Percentiles rank a stretch among this genome's conserved stretches.
Conservation (phyloP, 2,797 vertebrate genomes). For the Labeo calbasu region DNA sequence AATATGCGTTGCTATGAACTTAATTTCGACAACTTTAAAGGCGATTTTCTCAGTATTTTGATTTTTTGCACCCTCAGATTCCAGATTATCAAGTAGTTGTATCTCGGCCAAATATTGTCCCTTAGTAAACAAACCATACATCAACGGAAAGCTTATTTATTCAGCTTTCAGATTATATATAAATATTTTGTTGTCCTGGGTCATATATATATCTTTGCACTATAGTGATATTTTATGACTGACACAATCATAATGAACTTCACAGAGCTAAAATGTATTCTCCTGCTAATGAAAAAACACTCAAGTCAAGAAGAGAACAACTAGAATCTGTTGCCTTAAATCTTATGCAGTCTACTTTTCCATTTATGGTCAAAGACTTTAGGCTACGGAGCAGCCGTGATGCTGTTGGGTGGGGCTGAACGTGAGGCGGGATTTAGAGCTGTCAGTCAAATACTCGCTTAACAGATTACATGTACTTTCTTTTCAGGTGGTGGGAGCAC, state of each 20-base stretch:
- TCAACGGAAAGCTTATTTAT: too few species aligned
- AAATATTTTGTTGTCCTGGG: too few species aligned
- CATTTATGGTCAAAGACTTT: conserved; percentile 36
- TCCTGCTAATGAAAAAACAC: conserved; percentile 4
- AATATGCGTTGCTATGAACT: too few species aligned
- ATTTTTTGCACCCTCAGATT: too few species aligned
- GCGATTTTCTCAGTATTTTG: too few species aligned
- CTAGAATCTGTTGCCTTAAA: neutral
- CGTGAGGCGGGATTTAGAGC: neutral
- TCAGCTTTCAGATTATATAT: too few species aligned
- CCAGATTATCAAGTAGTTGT: too few species aligned
- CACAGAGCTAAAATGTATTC: neutral
- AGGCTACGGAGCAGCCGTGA: neutral
- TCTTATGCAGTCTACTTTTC: neutral
- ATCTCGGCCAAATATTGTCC: too few species aligned
- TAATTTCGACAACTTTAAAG: too few species aligned
- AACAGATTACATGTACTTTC: neutral
- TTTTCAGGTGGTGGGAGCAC: neutral
- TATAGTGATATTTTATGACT: neutral
- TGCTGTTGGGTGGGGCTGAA: neutral
- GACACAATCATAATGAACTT: neutral
- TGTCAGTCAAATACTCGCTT: conserved; percentile 3
- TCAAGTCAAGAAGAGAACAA: neutral
- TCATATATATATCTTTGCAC: neutral
- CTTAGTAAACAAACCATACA: too few species aligned